A percentile compares a stretch with the other conserved stretches of the same genome.
Evolutionary conservation across 2,113 vertebrate genomes (phyloP).

Genomic region (Albula glossodonta): DNA sequence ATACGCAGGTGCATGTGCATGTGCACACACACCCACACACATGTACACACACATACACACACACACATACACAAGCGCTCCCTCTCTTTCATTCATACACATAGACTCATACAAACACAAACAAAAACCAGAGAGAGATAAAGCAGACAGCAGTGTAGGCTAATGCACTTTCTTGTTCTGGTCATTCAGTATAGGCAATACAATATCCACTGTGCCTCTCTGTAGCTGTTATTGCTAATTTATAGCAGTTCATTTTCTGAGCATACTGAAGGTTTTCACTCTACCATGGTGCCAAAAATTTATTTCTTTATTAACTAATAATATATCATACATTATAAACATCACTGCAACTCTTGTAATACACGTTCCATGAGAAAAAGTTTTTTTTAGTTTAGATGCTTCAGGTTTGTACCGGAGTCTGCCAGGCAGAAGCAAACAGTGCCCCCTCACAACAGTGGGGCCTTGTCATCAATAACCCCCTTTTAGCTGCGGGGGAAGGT

Average conservation of each 20-base stretch:
- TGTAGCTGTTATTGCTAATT: not conserved
- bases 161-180: too few relatives aligned
- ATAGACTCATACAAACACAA: not conserved
- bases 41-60: not conserved
- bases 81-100: not conserved
- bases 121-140: too few relatives aligned
- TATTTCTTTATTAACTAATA: not conserved
- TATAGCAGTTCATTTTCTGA: not conserved
- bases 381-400: not conserved
- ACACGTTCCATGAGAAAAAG: not conserved
- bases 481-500: not conserved
- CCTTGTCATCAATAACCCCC: slow-evolving; percentile 18
- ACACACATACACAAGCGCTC: not conserved
- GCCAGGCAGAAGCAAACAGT: not conserved
- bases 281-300: not conserved
- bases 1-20: too few relatives aligned
- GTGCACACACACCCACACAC: not conserved
- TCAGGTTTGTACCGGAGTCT: not conserved
- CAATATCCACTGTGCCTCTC: too few relatives aligned
- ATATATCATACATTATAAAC: not conserved
- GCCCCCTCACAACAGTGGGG: not conserved
- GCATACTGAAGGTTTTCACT: not conserved
- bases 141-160: too few relatives aligned
- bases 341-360: not conserved
- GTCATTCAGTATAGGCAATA: too few relatives aligned